These are phyloP conservation scores for Neomorphus geoffroyi DNA, from an alignment of 2,797 vertebrate genomes.

Conservation along the genomic window DNA sequence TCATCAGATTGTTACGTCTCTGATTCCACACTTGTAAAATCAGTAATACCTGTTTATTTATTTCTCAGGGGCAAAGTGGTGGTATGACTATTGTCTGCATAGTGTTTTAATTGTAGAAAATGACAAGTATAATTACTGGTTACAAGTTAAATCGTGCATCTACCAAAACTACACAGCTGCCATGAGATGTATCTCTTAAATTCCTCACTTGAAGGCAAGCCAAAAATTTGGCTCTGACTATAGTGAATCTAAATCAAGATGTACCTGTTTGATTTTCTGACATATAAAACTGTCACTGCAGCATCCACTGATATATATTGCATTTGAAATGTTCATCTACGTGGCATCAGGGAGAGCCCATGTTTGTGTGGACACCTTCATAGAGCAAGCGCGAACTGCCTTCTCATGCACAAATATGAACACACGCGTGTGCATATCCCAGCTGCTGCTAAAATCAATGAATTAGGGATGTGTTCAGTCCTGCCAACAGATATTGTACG, in stretches of 20 bases:
- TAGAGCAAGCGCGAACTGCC: neutral
- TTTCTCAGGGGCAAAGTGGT: neutral
- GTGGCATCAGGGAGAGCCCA: neutral
- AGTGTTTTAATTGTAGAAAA: conserved; percentile 3
- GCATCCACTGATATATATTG: neutral
- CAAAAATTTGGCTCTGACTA: neutral
- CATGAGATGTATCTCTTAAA: neutral
- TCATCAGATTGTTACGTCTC: neutral
- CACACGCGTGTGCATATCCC: neutral
- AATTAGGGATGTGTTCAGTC: neutral
- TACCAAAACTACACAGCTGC: conserved; percentile 6
- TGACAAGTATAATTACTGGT: neutral
- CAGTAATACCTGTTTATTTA: neutral
- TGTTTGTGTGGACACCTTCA: neutral
- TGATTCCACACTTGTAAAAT: neutral
- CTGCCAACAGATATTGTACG: neutral
- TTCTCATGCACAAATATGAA: neutral
- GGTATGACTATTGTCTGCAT: neutral
- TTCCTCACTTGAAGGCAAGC: neutral
- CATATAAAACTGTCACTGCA: neutral
- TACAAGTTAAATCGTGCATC: neutral
- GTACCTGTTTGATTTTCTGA: neutral
- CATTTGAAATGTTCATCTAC: neutral
- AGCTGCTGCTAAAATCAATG: neutral
- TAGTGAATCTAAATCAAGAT: neutral